Evolutionary conservation across 2,888 invertebrate genomes (phyloP).

Genomic region (Epistrophe grossulariae): DNA sequence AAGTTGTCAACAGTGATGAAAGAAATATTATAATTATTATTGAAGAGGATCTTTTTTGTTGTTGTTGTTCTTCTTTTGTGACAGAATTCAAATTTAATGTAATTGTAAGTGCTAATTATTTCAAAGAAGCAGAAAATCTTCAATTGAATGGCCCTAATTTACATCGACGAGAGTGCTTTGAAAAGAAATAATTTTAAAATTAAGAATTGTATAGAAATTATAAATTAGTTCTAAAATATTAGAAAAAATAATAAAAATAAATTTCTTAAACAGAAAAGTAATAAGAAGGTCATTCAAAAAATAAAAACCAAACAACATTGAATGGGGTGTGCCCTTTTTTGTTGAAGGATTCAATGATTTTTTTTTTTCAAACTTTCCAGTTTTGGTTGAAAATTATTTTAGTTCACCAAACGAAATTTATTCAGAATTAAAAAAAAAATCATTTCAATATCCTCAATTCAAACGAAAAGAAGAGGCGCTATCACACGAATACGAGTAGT

Average conservation of each 20-base stretch:
- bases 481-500: too few species aligned
- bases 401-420: too few species aligned
- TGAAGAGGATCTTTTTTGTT: not conserved
- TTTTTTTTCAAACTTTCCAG: too few species aligned
- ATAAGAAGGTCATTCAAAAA: too few species aligned
- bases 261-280: too few species aligned
- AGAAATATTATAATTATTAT: constrained; percentile 19
- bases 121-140: not conserved
- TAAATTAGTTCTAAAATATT: not conserved
- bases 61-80: not conserved
- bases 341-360: too few species aligned
- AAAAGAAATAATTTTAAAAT: not conserved
- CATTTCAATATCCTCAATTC: too few species aligned
- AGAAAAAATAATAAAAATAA: not conserved
- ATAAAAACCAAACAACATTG: too few species aligned
- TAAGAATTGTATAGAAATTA: not conserved
- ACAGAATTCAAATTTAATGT: not conserved
- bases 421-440: too few species aligned
- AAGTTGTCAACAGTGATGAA: constrained; percentile 4
- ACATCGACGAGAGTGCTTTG: not conserved
- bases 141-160: not conserved
- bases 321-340: too few species aligned
- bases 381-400: too few species aligned
- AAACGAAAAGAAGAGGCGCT: too few species aligned
- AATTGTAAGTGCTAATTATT: not conserved